These are phyloP conservation scores for Drosophila colorata DNA, from an alignment of 2,888 invertebrate genomes.

Conservation along the genomic window DNA sequence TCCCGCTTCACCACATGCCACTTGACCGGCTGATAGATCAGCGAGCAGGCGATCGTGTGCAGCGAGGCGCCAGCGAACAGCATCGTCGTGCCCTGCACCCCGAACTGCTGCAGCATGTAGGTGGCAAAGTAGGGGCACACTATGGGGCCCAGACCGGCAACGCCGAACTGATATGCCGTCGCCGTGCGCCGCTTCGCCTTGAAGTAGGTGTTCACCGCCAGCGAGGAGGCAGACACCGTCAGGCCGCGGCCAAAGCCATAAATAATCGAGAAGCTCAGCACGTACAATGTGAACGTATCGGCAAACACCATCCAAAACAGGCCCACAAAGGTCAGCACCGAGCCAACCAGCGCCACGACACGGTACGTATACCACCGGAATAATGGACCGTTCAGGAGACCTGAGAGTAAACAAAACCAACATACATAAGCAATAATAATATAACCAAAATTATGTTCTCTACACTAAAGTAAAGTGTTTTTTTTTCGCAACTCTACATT, in stretches of 20 bases:
- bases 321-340: slow-evolving; percentile 87
- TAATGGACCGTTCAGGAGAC: slow-evolving; percentile 89
- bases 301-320: slow-evolving; percentile 88
- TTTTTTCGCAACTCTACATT: too few species aligned
- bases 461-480: too few species aligned
- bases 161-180: slow-evolving; percentile 90
- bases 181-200: slow-evolving; percentile 89
- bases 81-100: slow-evolving; percentile 89
- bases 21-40: slow-evolving; percentile 90
- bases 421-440: too few species aligned
- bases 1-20: slow-evolving; percentile 88
- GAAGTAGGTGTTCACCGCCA: slow-evolving; percentile 91
- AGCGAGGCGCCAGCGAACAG: slow-evolving; percentile 89
- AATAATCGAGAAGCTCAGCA: slow-evolving; percentile 82
- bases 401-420: slow-evolving; percentile 39
- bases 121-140: slow-evolving; percentile 90
- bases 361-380: slow-evolving; percentile 89
- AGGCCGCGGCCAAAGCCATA: slow-evolving; percentile 88
- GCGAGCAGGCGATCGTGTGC: slow-evolving; percentile 89
- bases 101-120: slow-evolving; percentile 87
- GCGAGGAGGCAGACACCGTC: slow-evolving; percentile 89
- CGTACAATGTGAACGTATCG: slow-evolving; percentile 88
- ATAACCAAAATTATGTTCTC: too few species aligned
- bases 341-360: slow-evolving; percentile 88
- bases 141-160: slow-evolving; percentile 90